phyloP scores from a whole-genome alignment of 2,797 vertebrate species.

The Falco rusticolus region DNA sequence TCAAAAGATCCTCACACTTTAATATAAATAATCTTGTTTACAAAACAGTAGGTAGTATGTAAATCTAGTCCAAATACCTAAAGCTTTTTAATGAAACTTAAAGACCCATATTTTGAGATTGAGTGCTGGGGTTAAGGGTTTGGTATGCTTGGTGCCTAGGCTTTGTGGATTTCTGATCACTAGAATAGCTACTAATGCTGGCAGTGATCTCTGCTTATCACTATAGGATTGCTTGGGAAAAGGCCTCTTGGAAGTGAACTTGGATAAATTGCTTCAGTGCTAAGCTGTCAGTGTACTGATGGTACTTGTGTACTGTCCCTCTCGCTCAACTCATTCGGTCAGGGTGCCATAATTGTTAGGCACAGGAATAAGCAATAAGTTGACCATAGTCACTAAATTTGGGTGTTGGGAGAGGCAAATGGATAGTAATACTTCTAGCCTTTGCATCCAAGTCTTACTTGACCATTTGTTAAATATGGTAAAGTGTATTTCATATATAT shows the following conservation, averaged over 20 bases:
- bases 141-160: background rate
- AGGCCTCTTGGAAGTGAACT: background rate
- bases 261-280: background rate
- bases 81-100: background rate
- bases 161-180: background rate
- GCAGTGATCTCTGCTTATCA: background rate
- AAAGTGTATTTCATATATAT: background rate
- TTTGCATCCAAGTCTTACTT: slow-evolving; percentile 4
- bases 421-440: background rate
- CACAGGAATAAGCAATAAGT: background rate
- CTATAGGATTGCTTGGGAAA: background rate
- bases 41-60: background rate
- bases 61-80: background rate
- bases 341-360: background rate
- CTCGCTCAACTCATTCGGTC: background rate
- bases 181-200: background rate
- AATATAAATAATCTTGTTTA: background rate
- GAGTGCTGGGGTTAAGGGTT: background rate
- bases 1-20: background rate
- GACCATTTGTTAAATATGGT: background rate
- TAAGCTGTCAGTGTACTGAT: background rate
- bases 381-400: background rate
- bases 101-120: background rate
- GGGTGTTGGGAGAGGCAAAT: background rate
- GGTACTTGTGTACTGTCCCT: background rate